A percentile compares a stretch with the other conserved stretches of the same genome.
Evolutionary conservation across 2,888 invertebrate genomes (phyloP).

Genomic region (Synergus umbraculus): DNA sequence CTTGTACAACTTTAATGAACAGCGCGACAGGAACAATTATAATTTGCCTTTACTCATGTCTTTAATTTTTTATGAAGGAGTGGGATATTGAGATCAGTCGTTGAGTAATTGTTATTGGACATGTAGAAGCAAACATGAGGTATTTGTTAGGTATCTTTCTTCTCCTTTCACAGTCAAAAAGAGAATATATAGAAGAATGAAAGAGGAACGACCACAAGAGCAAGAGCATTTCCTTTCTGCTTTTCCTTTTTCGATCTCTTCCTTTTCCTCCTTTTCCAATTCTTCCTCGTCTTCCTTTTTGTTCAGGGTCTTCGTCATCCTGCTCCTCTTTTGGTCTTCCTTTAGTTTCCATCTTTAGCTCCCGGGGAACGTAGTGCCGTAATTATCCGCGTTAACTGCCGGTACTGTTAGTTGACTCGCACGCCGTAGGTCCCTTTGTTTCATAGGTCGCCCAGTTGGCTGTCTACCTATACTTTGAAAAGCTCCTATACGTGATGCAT

Average conservation of each 20-base stretch:
- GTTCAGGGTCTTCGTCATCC: constrained; percentile 48
- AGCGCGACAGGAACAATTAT: not conserved
- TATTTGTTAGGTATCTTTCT: not conserved
- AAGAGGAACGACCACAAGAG: not conserved
- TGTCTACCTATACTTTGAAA: constrained; percentile 41
- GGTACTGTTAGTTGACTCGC: constrained; percentile 63
- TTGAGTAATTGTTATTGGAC: not conserved
- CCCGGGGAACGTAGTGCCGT: constrained; percentile 56
- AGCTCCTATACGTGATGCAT: not conserved
- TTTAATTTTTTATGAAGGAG: not conserved
- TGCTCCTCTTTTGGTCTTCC: constrained; percentile 50
- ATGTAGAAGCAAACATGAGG: not conserved
- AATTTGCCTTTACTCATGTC: constrained; percentile 21
- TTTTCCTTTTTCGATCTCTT: constrained; percentile 36
- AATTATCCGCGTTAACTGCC: constrained; percentile 68
- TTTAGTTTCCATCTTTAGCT: constrained; percentile 62
- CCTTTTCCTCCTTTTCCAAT: constrained; percentile 41
- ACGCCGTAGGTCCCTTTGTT: constrained; percentile 56
- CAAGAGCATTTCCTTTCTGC: not conserved
- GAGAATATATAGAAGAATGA: not conserved
- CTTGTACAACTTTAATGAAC: constrained; percentile 30
- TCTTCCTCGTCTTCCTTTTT: constrained; percentile 35
- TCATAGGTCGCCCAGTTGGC: constrained; percentile 53
- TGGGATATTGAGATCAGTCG: not conserved
- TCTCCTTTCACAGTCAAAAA: not conserved